Evolutionary conservation across 2,113 vertebrate genomes (phyloP).

Genomic region (Hemiscyllium ocellatum): DNA sequence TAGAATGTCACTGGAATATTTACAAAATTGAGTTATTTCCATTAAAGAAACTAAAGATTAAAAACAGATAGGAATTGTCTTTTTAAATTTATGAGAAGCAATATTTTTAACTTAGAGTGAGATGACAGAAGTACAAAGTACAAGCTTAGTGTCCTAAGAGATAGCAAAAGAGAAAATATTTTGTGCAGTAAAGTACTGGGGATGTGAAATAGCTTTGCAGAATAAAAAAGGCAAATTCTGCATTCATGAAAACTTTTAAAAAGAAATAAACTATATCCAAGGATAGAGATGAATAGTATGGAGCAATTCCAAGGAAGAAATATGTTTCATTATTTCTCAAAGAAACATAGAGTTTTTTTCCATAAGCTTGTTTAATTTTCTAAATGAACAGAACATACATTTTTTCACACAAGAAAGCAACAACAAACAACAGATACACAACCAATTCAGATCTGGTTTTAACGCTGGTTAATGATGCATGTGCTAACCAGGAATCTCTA

Average conservation of each 20-base stretch:
- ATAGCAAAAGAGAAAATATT: background rate
- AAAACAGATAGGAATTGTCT: background rate
- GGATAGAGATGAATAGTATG: background rate
- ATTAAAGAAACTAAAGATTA: background rate
- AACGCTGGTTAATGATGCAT: background rate
- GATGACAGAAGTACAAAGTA: background rate
- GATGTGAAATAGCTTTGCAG: background rate
- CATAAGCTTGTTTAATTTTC: background rate
- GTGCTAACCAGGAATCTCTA: background rate
- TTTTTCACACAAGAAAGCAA: background rate
- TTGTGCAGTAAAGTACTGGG: background rate
- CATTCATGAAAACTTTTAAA: background rate
- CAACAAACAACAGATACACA: background rate
- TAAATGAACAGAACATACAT: background rate
- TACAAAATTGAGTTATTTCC: background rate
- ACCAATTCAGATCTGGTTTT: background rate
- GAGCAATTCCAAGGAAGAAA: background rate
- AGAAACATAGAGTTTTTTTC: background rate
- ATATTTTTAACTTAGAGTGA: background rate
- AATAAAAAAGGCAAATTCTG: background rate
- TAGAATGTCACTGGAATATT: background rate
- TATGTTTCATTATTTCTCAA: background rate
- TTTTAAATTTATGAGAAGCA: background rate
- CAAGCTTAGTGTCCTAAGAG: background rate
- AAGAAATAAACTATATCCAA: background rate